Conservation (phyloP, 2,797 vertebrate species). For the Lithobates sylvaticus region DNA sequence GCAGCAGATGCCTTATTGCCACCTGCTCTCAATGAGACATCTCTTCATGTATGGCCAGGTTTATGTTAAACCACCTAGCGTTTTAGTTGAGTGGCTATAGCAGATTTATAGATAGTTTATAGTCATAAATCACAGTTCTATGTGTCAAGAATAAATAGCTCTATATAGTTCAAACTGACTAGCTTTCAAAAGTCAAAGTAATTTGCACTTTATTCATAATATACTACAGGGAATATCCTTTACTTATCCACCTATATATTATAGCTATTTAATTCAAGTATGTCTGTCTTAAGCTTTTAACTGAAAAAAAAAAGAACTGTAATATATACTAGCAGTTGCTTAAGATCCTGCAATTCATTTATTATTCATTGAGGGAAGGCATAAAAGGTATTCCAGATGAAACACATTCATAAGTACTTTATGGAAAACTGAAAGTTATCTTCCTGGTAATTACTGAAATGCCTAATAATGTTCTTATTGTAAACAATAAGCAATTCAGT, state of each 20-base stretch:
- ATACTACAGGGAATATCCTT: constrained; percentile 53
- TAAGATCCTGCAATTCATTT: constrained; percentile 57
- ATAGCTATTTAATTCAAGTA: constrained; percentile 51
- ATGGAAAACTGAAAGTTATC: constrained; percentile 53
- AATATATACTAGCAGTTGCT: constrained; percentile 59
- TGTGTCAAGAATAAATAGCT: not conserved
- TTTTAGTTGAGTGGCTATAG: not conserved
- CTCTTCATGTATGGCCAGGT: no score
- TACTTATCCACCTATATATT: constrained; percentile 51
- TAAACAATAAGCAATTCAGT: not conserved
- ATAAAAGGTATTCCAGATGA: constrained; percentile 58
- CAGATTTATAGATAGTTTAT: not conserved
- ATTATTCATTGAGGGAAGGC: constrained; percentile 58
- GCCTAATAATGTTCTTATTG: constrained; percentile 45
- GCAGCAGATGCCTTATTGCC: no score
- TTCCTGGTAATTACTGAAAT: constrained; percentile 39
- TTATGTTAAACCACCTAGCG: not conserved
- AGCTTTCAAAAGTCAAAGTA: constrained; percentile 8
- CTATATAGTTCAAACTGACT: not conserved
- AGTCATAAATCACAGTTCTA: not conserved
- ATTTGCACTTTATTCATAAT: constrained; percentile 22
- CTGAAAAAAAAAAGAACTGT: constrained; percentile 57
- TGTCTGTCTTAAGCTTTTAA: constrained; percentile 56
- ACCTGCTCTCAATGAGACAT: no score
- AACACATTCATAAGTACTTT: constrained; percentile 42